Base-by-base conservation (phyloP, 2,113 vertebrate genomes). In the Sinocyclocheilus maitianheensis region DNA sequence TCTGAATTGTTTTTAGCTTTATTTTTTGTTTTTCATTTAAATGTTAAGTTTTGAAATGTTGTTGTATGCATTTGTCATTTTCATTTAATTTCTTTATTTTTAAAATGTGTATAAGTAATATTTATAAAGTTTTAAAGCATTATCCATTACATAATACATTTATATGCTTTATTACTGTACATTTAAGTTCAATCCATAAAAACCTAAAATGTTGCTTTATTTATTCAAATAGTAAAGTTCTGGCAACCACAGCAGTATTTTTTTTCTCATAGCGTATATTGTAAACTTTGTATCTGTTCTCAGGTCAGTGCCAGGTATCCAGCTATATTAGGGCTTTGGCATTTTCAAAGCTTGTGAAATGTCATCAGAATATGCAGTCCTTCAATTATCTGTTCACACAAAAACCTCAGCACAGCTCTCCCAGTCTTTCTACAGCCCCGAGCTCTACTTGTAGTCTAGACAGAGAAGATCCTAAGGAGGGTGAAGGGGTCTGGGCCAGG, bases 341-440 rank as follows among this genome's bases (percentile, higher is more conserved):
- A 72, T 62, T 51, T 81, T 85, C 84, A 80, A 72, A 85, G 65
- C 77, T 8, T 30, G 22, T 48, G n/a, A 65, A 81, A 81, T 81
- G 79, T 81, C 60, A 3, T 53, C 60, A 43, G 60, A 79, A 46
- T 53, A 34, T 71, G 63, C 26, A 5, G 48, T 30, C 63, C 9
- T 71, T 16, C 18, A 71, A 67, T 82, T 69, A 82, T 69, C 63
- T 22, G 18, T 69, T 48, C 26, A 4, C 34, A 30, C 6, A 30
- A 48, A 14, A 60, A 69, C 20, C 55, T 16, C 34, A 58, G 18
- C 60, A 72, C 43, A 51, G 51, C 46, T 69, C 55, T 40, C 51
- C 69, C 53, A 14, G 24, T 24, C 76, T 63, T 37, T 40, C 69
- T 22, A 2, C 82, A 72, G 53, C 51, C 63, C 55, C 43, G 9